Evolutionary conservation across 1,140 invertebrate genomes (phyloP).

Genomic region (Forficula auricularia): DNA sequence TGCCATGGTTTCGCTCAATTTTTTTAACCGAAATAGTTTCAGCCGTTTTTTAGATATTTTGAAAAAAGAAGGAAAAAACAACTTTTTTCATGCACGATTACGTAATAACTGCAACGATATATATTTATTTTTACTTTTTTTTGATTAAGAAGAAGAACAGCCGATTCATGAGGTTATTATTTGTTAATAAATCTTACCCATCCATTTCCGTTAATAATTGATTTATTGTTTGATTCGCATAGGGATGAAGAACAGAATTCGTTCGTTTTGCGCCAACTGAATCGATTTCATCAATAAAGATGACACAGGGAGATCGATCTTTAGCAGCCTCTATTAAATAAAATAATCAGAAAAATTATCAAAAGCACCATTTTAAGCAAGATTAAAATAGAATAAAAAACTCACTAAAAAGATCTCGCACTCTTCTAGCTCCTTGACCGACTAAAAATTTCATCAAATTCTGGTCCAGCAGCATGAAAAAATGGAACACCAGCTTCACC

Average conservation of each 20-base stretch:
- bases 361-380: background rate
- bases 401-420: constrained; percentile 90
- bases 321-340: constrained; percentile 64
- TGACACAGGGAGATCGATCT: constrained; percentile 85
- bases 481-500: constrained; percentile 97
- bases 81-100: too few species aligned
- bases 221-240: constrained; percentile 98
- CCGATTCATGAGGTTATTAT: too few species aligned
- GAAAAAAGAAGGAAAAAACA: too few species aligned
- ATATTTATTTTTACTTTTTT: too few species aligned
- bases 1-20: too few species aligned
- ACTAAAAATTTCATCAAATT: constrained; percentile 98
- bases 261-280: constrained; percentile 92
- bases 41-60: too few species aligned
- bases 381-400: constrained; percentile 13
- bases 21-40: too few species aligned
- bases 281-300: constrained; percentile 99
- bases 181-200: constrained; percentile 43
- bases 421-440: constrained; percentile 85
- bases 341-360: background rate
- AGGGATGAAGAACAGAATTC: constrained; percentile 88
- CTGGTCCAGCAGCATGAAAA: constrained; percentile 93
- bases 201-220: constrained; percentile 97
- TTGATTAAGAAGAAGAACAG: too few species aligned
- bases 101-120: too few species aligned